Percentiles rank a stretch among this genome's conserved stretches.
Conservation (phyloP, 2,888 invertebrate species). For the Arrhopalites spinosus region DNA sequence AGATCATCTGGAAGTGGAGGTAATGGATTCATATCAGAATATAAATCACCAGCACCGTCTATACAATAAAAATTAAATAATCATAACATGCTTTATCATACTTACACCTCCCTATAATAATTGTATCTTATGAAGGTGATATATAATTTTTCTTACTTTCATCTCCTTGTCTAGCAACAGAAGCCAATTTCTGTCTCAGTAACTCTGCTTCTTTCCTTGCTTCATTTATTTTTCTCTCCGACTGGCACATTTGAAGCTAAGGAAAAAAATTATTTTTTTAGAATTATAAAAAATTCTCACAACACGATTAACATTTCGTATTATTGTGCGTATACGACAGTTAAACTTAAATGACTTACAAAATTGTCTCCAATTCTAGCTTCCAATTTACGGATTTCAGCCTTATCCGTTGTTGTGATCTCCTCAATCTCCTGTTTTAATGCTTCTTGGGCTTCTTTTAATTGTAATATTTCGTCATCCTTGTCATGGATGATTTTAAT, state of each 20-base stretch:
- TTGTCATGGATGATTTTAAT: constrained; percentile 53
- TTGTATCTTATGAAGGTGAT: not conserved
- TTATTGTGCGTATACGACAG: too few relatives aligned
- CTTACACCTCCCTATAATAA: not conserved
- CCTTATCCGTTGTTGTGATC: constrained; percentile 49
- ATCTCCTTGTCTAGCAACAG: constrained; percentile 49
- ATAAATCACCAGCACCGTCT: constrained; percentile 21
- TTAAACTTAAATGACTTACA: constrained; percentile 42
- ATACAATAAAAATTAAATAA: constrained; percentile 7
- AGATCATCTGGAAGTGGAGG: constrained; percentile 48
- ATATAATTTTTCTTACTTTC: constrained; percentile 34
- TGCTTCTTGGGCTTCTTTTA: constrained; percentile 46
- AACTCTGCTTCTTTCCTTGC: constrained; percentile 52
- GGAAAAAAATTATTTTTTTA: not conserved
- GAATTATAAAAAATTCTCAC: not conserved
- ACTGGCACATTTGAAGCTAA: constrained; percentile 54
- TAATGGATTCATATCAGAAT: constrained; percentile 44
- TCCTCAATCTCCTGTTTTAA: constrained; percentile 54
- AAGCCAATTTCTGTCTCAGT: constrained; percentile 49
- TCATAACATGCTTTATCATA: not conserved
- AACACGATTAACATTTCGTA: too few relatives aligned
- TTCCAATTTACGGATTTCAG: constrained; percentile 52
- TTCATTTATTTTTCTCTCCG: constrained; percentile 54
- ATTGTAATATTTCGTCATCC: constrained; percentile 46
- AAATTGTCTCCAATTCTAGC: constrained; percentile 54